Conservation (phyloP, 2,888 invertebrate species). For the Dasysyrphus albostriatus region DNA sequence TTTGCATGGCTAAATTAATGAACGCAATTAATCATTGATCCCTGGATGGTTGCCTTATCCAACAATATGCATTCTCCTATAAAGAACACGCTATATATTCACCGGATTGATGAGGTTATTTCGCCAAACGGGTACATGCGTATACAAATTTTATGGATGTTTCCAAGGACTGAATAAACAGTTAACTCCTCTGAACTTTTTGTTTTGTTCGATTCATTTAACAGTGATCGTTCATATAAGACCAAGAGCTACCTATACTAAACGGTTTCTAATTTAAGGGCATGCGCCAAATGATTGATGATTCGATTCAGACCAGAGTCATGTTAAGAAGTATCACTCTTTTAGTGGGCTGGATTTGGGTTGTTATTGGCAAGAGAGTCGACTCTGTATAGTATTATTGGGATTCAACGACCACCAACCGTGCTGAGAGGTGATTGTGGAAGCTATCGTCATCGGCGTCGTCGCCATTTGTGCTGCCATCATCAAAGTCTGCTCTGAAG, state of each 20-base stretch:
- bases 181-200: conserved; percentile 42
- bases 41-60: conserved; percentile 24
- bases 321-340: conserved; percentile 58
- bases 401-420: conserved; percentile 64
- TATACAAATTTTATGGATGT: conserved; percentile 62
- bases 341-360: conserved; percentile 27
- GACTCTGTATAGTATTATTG: not conserved
- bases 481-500: conserved; percentile 33
- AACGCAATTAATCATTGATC: conserved; percentile 69
- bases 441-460: conserved; percentile 35
- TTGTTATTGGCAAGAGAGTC: conserved; percentile 13
- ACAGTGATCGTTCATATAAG: conserved; percentile 13
- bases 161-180: conserved; percentile 54
- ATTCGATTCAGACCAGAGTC: conserved; percentile 33
- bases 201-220: not conserved
- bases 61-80: conserved; percentile 1
- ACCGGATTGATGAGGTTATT: conserved; percentile 56
- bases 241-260: conserved; percentile 44
- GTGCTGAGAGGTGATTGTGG: conserved; percentile 47
- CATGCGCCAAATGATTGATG: conserved; percentile 67
- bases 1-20: conserved; percentile 71
- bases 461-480: conserved; percentile 43
- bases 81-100: not conserved
- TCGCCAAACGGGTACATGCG: conserved; percentile 26
- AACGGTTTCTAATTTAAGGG: conserved; percentile 75